These are phyloP conservation scores for Raja brachyura DNA, from an alignment of 2,113 vertebrate species.

Conservation along the genomic window DNA sequence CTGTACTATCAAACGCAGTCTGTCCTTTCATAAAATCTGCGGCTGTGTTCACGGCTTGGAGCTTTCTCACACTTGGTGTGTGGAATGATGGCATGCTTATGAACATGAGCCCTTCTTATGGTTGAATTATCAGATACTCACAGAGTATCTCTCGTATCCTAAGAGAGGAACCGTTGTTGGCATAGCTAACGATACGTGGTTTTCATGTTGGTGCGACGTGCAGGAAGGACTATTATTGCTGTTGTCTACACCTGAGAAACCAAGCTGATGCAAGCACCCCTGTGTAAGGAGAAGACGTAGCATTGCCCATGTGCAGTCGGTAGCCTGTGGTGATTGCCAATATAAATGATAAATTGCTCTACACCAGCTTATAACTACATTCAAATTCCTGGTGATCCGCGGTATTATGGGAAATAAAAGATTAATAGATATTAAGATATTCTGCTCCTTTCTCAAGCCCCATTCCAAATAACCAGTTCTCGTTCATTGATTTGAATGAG, in stretches of 20 bases:
- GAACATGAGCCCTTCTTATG: background rate
- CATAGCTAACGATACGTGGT: background rate
- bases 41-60: background rate
- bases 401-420: background rate
- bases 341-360: constrained; percentile 25
- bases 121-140: background rate
- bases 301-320: background rate
- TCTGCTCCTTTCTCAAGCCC: background rate
- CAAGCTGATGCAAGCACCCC: background rate
- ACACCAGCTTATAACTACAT: background rate
- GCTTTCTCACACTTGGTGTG: background rate
- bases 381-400: background rate
- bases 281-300: background rate
- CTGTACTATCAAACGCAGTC: background rate
- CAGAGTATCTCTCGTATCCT: background rate
- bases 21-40: background rate
- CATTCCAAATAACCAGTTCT: background rate
- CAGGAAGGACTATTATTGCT: background rate
- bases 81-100: background rate
- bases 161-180: background rate
- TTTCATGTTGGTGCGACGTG: background rate
- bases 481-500: background rate
- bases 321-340: background rate
- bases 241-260: constrained; percentile 2
- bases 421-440: constrained; percentile 30